A percentile compares a stretch with the other conserved stretches of the same genome.
These are phyloP conservation scores for Pterostichus madidus DNA, from an alignment of 2,888 invertebrate species.

Conservation along the genomic window DNA sequence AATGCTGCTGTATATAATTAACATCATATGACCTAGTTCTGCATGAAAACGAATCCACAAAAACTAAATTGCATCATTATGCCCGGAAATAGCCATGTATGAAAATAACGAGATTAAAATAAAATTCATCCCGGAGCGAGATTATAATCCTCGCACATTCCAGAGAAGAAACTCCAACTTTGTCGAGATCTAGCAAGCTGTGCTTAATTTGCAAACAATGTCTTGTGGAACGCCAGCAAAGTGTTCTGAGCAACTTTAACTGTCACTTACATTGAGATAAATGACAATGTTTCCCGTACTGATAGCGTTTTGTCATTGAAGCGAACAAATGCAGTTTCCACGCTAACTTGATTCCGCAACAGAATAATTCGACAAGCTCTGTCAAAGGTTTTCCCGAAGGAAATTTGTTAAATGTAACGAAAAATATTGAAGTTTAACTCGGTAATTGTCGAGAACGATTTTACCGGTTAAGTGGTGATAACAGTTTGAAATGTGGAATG, in stretches of 20 bases:
- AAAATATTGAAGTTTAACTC: slow-evolving; percentile 16
- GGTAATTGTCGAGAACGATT: neutral
- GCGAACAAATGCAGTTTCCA: slow-evolving; percentile 54
- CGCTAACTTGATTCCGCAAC: slow-evolving; percentile 36
- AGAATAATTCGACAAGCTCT: slow-evolving; percentile 20
- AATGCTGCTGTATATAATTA: slow-evolving; percentile 19
- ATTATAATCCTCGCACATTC: slow-evolving; percentile 34
- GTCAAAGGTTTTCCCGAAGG: slow-evolving; percentile 22
- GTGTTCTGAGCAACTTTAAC: slow-evolving; percentile 64
- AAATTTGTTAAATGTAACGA: slow-evolving; percentile 23
- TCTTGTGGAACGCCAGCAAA: slow-evolving; percentile 64
- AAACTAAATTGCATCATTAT: slow-evolving; percentile 29
- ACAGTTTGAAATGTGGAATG: slow-evolving; percentile 5
- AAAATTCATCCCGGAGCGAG: slow-evolving; percentile 32
- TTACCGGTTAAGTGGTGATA: slow-evolving; percentile 22
- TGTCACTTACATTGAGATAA: slow-evolving; percentile 64
- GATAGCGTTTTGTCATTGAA: slow-evolving; percentile 64
- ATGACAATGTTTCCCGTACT: slow-evolving; percentile 63
- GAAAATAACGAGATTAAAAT: slow-evolving; percentile 57
- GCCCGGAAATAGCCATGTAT: slow-evolving; percentile 41
- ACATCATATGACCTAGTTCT: slow-evolving; percentile 26
- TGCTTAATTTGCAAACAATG: slow-evolving; percentile 65
- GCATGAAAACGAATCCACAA: slow-evolving; percentile 17
- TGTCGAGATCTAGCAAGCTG: slow-evolving; percentile 35
- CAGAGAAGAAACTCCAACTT: slow-evolving; percentile 30